Base-by-base conservation (phyloP, 2,888 invertebrate species). In the Macrostomum cliftonense region DNA sequence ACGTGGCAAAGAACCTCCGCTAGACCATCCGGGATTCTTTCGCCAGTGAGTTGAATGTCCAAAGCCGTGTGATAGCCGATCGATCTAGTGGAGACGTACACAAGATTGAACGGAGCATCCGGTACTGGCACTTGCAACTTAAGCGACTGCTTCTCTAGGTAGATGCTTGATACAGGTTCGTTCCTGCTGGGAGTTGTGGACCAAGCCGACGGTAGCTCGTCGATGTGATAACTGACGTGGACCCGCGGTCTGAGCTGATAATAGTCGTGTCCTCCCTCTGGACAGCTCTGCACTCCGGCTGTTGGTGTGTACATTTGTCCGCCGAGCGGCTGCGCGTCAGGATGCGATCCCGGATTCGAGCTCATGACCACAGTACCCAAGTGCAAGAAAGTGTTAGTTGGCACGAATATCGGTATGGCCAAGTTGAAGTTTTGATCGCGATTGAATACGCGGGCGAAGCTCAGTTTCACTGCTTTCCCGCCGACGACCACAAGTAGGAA, bases 331-430 rank as follows among this genome's bases (percentile, higher is more conserved):
- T 7, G 9, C 28, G 58, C 59, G 50, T 67, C 81, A 81, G 83
- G 54, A 50, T 56, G 46, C n/a, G 57, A 57, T 45, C 55, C 54
- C 36, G 55, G 53, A 20, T 56, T 57, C 21, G 62, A 49, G 14
- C 56, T 56, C 63, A 67, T 61, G 51, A 57, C 53, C 16, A 66
- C 61, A 1, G 60, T 58, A 39, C 62, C 65, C 58, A 66, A 63
- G 57, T 63, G 64, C 53, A 95, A 86, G 61, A 97, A 91, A 69
- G 86, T 85, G 74, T 97, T 97, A 87, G 93, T 91, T 16, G 93
- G 91, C 53, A 89, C 87, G 72, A 85, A 87, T 16, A 69, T 64
- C 9, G 28, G 28, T 28, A 28, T 28, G 9, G 28, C 28, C 28
- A 28, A 28, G 28, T 28, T 28, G 9, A 28, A 28, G 28, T 28